Conservation (phyloP, 2,888 invertebrate species). For the Crocallis elinguaria region DNA sequence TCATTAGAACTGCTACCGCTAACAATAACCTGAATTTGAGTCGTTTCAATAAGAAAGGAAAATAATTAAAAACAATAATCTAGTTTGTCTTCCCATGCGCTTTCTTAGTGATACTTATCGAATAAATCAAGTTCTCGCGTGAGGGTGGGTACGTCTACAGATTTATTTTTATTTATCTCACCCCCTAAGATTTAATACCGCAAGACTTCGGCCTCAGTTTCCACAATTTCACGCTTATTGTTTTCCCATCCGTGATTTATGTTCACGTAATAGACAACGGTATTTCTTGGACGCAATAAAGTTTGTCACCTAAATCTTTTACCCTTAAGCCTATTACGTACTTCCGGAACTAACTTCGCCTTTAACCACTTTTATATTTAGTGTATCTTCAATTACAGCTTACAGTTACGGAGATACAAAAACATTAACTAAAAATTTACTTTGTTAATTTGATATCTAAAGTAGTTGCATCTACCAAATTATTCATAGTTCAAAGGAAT, state of each 20-base stretch:
- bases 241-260: conserved; percentile 85
- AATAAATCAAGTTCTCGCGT: conserved; percentile 79
- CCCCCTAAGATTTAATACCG: conserved; percentile 83
- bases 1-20: conserved; percentile 14
- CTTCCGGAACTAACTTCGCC: conserved; percentile 38
- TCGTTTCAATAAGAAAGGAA: conserved; percentile 48
- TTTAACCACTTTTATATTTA: conserved; percentile 20
- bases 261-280: conserved; percentile 78
- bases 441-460: background rate
- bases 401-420: conserved; percentile 1
- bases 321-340: conserved; percentile 77
- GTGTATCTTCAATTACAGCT: conserved; percentile 29
- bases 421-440: background rate
- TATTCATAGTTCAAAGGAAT: too few relatives aligned
- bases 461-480: too few relatives aligned
- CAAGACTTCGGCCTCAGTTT: conserved; percentile 80
- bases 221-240: conserved; percentile 86
- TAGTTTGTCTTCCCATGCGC: conserved; percentile 12
- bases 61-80: conserved; percentile 1
- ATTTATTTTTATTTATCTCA: conserved; percentile 85
- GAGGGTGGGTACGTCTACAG: conserved; percentile 61
- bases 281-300: conserved; percentile 82
- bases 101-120: conserved; percentile 46
- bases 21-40: background rate
- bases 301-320: conserved; percentile 84